Percentiles rank a stretch among this genome's conserved stretches.
Conservation (phyloP, 2,888 invertebrate species). For the Watsonalla cultraria region DNA sequence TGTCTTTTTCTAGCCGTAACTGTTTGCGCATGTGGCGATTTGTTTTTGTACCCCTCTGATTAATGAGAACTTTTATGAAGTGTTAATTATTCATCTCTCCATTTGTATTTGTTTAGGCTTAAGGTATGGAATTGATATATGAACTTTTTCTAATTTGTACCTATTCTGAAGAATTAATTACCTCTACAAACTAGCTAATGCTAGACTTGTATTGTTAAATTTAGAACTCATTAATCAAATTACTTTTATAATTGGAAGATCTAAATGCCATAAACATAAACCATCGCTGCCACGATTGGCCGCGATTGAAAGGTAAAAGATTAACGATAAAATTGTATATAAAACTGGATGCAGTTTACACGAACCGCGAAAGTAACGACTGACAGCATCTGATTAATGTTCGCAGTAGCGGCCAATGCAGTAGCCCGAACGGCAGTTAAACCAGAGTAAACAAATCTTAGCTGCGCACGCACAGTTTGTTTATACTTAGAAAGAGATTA, state of each 20-base stretch:
- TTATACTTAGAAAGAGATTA: constrained; percentile 13
- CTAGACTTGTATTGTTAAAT: too few species aligned
- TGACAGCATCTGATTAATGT: constrained; percentile 34
- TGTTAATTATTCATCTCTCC: not conserved
- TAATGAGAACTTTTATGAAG: constrained; percentile 22
- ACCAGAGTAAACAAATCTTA: constrained; percentile 33
- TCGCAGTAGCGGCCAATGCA: constrained; percentile 40
- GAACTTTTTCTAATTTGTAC: too few species aligned
- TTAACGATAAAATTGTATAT: constrained; percentile 16
- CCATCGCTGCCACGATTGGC: constrained; percentile 8
- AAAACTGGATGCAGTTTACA: constrained; percentile 25
- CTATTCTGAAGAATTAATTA: too few species aligned
- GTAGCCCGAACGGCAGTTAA: constrained; percentile 35
- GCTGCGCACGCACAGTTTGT: constrained; percentile 23
- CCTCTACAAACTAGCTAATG: too few species aligned
- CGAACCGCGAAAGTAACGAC: constrained; percentile 18
- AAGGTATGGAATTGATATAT: not conserved
- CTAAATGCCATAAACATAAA: not conserved
- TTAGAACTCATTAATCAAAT: too few species aligned
- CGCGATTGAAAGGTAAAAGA: constrained; percentile 2
- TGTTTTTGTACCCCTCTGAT: constrained; percentile 20
- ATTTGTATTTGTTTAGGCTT: not conserved
- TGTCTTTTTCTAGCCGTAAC: constrained; percentile 28
- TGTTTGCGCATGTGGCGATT: constrained; percentile 47
- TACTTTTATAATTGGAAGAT: not conserved